A percentile compares a stretch with the other conserved stretches of the same genome.
Conservation (phyloP, 1,140 invertebrate genomes). For the Rhagoletis pomonella region DNA sequence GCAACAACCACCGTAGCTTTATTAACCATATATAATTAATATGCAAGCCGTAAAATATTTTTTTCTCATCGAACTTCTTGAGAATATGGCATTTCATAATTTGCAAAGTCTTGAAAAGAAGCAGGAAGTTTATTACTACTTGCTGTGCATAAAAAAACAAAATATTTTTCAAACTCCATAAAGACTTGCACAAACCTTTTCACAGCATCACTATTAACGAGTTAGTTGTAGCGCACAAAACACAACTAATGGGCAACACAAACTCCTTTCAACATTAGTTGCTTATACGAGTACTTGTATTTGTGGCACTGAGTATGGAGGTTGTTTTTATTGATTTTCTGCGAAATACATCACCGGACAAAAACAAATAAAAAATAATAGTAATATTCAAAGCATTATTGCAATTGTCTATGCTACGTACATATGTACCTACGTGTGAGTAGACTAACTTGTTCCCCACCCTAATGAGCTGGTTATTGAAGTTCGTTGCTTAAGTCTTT, state of each 20-base stretch:
- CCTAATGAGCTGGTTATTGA: constrained; percentile 46
- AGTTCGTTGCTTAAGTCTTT: constrained; percentile 49
- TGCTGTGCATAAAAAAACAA: constrained; percentile 44
- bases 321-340: constrained; percentile 40
- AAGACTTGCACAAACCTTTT: constrained; percentile 6
- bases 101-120: constrained; percentile 32
- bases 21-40: not conserved
- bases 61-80: not conserved
- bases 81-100: constrained; percentile 11
- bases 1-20: too few species aligned
- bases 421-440: too few species aligned
- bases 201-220: constrained; percentile 21
- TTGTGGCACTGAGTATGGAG: not conserved
- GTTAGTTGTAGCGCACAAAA: constrained; percentile 27
- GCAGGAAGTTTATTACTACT: constrained; percentile 45
- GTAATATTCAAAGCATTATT: too few species aligned
- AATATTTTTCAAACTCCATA: constrained; percentile 5
- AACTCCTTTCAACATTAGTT: constrained; percentile 20
- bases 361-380: not conserved
- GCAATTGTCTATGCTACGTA: not conserved
- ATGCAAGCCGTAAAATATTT: not conserved
- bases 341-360: constrained; percentile 22
- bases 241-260: constrained; percentile 19
- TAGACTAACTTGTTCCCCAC: constrained; percentile 50
- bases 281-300: not conserved